Conservation (phyloP, 2,113 vertebrate species). For the Opisthocomus hoazin region DNA sequence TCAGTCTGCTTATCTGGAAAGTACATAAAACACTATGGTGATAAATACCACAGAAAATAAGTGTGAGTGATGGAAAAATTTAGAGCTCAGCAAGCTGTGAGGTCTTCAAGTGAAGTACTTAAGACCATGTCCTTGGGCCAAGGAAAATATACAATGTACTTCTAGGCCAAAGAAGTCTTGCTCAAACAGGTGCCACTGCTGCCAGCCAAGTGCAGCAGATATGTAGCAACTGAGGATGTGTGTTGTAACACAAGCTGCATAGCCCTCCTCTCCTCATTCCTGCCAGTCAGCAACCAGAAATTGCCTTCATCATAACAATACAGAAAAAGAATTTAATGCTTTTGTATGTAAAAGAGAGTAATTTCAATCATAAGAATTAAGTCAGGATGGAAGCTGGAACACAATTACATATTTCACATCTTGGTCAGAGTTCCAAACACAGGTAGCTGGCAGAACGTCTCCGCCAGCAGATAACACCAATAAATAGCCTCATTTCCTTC, state of each 20-base stretch:
- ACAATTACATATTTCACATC: not conserved
- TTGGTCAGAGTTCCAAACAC: slow-evolving; percentile 13
- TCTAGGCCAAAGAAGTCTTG: not conserved
- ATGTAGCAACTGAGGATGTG: rapidly evolving
- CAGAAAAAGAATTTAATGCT: not conserved
- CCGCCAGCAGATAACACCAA: not conserved
- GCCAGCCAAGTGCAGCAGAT: not conserved
- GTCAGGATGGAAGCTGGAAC: not conserved
- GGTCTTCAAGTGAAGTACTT: not conserved
- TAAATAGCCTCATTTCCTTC: slow-evolving; percentile 10
- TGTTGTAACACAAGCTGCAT: not conserved
- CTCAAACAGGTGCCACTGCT: not conserved
- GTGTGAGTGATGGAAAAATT: not conserved
- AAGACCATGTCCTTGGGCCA: not conserved
- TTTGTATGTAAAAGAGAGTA: not conserved
- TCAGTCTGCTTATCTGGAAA: not conserved
- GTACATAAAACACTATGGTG: not conserved
- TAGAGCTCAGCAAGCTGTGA: not conserved
- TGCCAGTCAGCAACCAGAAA: slow-evolving; percentile 4
- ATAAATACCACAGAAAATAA: not conserved
- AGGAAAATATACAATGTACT: not conserved
- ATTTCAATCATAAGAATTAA: slow-evolving; percentile 9
- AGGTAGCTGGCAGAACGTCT: not conserved
- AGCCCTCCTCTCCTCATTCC: not conserved
- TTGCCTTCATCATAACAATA: not conserved